These are phyloP conservation scores for Eupithecia exiguata DNA, from an alignment of 2,888 invertebrate genomes.

Conservation along the genomic window DNA sequence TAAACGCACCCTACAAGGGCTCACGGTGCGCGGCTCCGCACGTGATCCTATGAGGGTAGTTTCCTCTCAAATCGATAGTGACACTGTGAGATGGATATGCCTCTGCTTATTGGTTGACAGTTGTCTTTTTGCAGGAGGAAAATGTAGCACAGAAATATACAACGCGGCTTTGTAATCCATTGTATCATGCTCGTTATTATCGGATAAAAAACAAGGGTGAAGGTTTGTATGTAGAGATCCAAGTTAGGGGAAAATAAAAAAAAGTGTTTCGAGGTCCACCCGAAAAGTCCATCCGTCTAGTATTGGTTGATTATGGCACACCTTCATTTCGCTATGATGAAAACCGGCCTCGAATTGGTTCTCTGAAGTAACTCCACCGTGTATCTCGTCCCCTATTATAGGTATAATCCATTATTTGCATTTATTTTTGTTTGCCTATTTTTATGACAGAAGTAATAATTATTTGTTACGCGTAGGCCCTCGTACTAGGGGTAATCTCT, in stretches of 20 bases:
- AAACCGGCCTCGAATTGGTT: background rate
- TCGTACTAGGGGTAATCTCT: no score
- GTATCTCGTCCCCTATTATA: no score
- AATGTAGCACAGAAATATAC: background rate
- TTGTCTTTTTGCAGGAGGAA: background rate
- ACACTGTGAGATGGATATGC: background rate
- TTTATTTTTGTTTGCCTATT: no score
- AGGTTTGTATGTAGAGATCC: background rate
- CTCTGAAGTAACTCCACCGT: background rate
- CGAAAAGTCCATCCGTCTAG: background rate
- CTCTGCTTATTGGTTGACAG: slow-evolving; percentile 5
- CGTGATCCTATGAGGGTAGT: slow-evolving; percentile 8
- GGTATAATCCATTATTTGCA: no score
- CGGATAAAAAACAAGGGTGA: background rate
- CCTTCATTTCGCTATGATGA: background rate
- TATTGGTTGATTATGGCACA: no score
- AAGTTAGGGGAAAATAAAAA: slow-evolving; percentile 1
- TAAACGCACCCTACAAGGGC: background rate
- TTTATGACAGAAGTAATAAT: no score
- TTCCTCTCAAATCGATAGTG: slow-evolving; percentile 4
- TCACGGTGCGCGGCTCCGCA: background rate
- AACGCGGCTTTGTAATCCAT: background rate
- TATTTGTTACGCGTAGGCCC: no score
- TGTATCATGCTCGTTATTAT: background rate
- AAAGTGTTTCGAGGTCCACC: background rate